Percentiles rank a stretch among this genome's conserved stretches.
Evolutionary conservation across 2,888 invertebrate genomes (phyloP).

Genomic region (Acleris sparsana): DNA sequence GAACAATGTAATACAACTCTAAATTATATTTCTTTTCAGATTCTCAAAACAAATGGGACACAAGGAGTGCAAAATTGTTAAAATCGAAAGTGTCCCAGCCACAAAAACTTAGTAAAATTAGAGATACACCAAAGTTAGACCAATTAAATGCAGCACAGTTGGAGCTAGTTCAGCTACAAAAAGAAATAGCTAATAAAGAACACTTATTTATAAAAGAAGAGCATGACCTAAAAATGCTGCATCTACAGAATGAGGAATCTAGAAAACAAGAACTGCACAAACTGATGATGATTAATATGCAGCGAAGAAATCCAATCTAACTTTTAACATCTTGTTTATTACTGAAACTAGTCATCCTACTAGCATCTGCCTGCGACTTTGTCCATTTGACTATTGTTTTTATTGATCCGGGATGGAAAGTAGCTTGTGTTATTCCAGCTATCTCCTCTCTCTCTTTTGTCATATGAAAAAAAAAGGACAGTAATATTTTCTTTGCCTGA

Average conservation of each 20-base stretch:
- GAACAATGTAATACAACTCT: too few relatives aligned
- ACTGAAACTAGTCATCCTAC: too few relatives aligned
- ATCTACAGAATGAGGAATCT: neutral
- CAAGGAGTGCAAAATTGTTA: neutral
- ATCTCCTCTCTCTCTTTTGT: too few relatives aligned
- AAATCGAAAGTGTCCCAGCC: neutral
- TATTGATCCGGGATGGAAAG: too few relatives aligned
- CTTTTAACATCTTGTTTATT: too few relatives aligned
- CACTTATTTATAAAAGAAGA: constrained; percentile 8
- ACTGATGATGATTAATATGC: neutral
- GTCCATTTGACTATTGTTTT: too few relatives aligned
- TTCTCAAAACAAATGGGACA: constrained; percentile 1
- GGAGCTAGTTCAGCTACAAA: constrained; percentile 9
- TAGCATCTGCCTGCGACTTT: too few relatives aligned
- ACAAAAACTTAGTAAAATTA: neutral
- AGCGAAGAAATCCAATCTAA: neutral
- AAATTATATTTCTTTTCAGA: too few relatives aligned
- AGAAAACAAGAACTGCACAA: constrained; percentile 4
- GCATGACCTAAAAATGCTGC: constrained; percentile 1
- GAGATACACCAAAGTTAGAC: constrained; percentile 3
- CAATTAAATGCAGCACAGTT: constrained; percentile 7
- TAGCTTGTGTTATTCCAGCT: too few relatives aligned
- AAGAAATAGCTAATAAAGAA: constrained; percentile 37
- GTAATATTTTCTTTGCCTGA: too few relatives aligned
- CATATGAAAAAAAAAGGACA: too few relatives aligned